Conservation (phyloP, 2,113 vertebrate species). For the Menidia beryllina region DNA sequence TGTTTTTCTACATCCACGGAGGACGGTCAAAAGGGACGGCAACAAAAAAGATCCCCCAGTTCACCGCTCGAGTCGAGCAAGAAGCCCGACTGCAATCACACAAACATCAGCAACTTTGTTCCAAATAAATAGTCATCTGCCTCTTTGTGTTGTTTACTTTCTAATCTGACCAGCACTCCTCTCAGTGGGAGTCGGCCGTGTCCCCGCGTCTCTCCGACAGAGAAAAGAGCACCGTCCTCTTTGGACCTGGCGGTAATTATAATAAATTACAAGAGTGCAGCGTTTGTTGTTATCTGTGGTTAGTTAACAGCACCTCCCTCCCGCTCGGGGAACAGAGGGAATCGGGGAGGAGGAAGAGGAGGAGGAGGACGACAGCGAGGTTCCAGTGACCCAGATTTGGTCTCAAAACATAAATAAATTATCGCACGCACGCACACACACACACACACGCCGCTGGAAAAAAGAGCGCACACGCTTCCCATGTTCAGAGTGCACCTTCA, state of each 20-base stretch:
- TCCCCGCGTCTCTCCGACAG: conserved; percentile 42
- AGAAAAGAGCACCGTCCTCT: conserved; percentile 83
- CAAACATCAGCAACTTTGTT: conserved; percentile 36
- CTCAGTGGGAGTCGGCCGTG: conserved; percentile 51
- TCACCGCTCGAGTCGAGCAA: background rate
- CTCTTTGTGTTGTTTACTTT: conserved; percentile 46
- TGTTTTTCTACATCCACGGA: too few relatives aligned
- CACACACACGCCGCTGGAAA: background rate
- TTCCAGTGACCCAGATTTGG: conserved; percentile 86
- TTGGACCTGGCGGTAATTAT: conserved; percentile 85
- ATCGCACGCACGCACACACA: conserved; percentile 69
- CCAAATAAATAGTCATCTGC: conserved; percentile 18
- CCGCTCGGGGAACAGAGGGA: conserved; percentile 78
- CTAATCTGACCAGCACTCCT: conserved; percentile 63
- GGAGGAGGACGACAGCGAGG: conserved; percentile 54
- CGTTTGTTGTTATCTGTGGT: conserved; percentile 85
- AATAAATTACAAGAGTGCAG: conserved; percentile 88
- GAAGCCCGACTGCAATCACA: conserved; percentile 3
- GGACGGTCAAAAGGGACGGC: conserved; percentile 1
- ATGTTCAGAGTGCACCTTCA: conserved; percentile 57
- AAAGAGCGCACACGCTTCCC: conserved; percentile 53
- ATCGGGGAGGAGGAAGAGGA: conserved; percentile 60
- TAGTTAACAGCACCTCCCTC: conserved; percentile 81
- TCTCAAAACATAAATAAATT: conserved; percentile 84
- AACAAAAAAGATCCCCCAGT: conserved; percentile 30